Evolutionary conservation across 2,888 invertebrate genomes (phyloP).

Genomic region (Habroteleia sp.): DNA sequence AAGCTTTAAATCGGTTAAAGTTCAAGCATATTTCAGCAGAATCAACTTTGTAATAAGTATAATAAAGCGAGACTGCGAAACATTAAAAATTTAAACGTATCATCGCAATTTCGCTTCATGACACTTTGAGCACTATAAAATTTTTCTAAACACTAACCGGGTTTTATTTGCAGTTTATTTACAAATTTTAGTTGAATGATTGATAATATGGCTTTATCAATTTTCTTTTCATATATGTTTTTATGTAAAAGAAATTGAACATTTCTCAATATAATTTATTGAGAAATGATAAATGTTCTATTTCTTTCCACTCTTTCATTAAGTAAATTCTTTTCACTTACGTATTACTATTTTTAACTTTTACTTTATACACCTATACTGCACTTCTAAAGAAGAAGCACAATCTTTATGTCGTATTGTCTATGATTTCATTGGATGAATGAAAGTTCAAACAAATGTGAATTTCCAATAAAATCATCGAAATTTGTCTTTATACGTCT

Average conservation of each 20-base stretch:
- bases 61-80: conserved; percentile 3
- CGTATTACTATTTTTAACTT: conserved; percentile 6
- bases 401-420: conserved; percentile 31
- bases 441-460: conserved; percentile 5
- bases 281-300: neutral
- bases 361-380: conserved; percentile 10
- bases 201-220: conserved; percentile 1
- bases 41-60: conserved; percentile 30
- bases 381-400: conserved; percentile 12
- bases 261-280: neutral
- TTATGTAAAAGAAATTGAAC: neutral
- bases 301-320: neutral
- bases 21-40: conserved; percentile 17
- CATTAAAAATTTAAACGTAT: neutral
- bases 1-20: conserved; percentile 21
- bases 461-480: conserved; percentile 33
- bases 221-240: neutral
- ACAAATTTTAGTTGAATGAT: conserved; percentile 11
- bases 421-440: conserved; percentile 37
- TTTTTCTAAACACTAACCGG: conserved; percentile 18
- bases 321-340: neutral
- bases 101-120: conserved; percentile 8
- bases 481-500: too few relatives aligned
- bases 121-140: conserved; percentile 16
- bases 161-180: conserved; percentile 26